phyloP scores from a whole-genome alignment of 2,888 invertebrate species.

The Papilio protenor region DNA sequence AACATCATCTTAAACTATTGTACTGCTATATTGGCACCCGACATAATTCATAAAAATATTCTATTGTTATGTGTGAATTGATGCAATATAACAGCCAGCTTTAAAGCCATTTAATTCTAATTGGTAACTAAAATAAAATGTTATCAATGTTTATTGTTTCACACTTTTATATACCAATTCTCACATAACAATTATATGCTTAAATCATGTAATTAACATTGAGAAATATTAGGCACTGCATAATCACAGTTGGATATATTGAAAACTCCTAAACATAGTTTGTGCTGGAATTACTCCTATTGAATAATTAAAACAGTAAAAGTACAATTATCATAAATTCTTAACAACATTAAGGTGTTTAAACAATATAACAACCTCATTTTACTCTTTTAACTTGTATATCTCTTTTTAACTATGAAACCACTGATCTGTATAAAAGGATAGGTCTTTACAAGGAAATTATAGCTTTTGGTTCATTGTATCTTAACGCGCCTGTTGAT shows the following conservation, averaged over 20 bases:
- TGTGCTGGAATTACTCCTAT: neutral
- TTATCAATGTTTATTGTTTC: constrained; percentile 25
- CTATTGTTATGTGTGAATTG: constrained; percentile 43
- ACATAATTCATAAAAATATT: constrained; percentile 53
- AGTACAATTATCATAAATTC: too few species aligned
- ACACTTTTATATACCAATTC: constrained; percentile 21
- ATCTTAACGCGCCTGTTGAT: too few species aligned
- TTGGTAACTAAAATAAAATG: constrained; percentile 39
- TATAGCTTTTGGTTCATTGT: too few species aligned
- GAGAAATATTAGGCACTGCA: constrained; percentile 72
- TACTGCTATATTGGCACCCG: constrained; percentile 74
- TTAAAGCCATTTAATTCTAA: constrained; percentile 30
- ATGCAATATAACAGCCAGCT: constrained; percentile 29
- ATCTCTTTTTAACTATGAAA: too few species aligned
- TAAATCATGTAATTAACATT: constrained; percentile 46
- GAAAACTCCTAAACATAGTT: constrained; percentile 28
- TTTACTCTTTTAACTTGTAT: too few species aligned
- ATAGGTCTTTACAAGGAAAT: too few species aligned
- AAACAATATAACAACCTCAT: too few species aligned
- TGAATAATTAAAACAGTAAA: neutral
- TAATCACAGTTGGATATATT: constrained; percentile 62
- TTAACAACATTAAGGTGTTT: too few species aligned
- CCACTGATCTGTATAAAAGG: too few species aligned
- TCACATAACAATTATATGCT: constrained; percentile 31
- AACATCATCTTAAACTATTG: constrained; percentile 48